Percentiles rank a stretch among this genome's conserved stretches.
These are phyloP conservation scores for Pseudomyrmex concolor DNA, from an alignment of 1,140 invertebrate genomes.

Conservation along the genomic window DNA sequence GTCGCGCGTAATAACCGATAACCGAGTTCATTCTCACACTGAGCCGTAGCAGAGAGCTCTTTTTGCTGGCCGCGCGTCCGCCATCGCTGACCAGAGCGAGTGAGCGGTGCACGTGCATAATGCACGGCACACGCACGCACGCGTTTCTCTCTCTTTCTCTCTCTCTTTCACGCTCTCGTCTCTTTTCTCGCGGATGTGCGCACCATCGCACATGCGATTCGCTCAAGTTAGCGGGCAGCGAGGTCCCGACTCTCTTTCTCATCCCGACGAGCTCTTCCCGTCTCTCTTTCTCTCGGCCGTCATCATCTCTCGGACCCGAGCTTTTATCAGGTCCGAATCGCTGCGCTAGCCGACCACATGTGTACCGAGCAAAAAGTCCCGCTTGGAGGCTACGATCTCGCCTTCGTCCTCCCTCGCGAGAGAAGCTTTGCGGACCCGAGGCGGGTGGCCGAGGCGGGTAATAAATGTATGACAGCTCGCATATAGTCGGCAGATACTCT, in stretches of 20 bases:
- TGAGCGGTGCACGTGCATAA: conserved; percentile 65
- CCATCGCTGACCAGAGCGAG: conserved; percentile 52
- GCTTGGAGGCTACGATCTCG: conserved; percentile 67
- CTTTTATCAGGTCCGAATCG: conserved; percentile 81
- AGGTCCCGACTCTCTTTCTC: conserved; percentile 64
- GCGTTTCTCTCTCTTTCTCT: conserved; percentile 29
- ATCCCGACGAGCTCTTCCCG: conserved; percentile 1
- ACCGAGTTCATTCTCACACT: conserved; percentile 50
- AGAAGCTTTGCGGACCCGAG: conserved; percentile 26
- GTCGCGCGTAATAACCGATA: conserved; percentile 53
- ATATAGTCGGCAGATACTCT: conserved; percentile 43
- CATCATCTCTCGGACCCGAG: conserved; percentile 46
- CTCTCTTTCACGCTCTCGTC: conserved; percentile 27
- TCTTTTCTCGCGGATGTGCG: conserved; percentile 78
- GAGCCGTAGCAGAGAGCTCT: conserved; percentile 25
- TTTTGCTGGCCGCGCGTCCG: conserved; percentile 47
- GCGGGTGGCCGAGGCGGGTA: conserved; percentile 62
- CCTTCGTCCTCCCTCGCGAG: conserved; percentile 29
- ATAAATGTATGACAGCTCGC: conserved; percentile 58
- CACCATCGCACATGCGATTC: conserved; percentile 83
- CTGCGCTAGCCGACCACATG: conserved; percentile 79
- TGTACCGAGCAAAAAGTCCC: conserved; percentile 78
- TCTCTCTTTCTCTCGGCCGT: conserved; percentile 37
- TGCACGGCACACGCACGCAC: conserved; percentile 62
- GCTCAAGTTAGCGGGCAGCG: conserved; percentile 78